These are phyloP conservation scores for Henicopernis longicauda DNA, from an alignment of 2,113 vertebrate genomes.

Conservation along the genomic window DNA sequence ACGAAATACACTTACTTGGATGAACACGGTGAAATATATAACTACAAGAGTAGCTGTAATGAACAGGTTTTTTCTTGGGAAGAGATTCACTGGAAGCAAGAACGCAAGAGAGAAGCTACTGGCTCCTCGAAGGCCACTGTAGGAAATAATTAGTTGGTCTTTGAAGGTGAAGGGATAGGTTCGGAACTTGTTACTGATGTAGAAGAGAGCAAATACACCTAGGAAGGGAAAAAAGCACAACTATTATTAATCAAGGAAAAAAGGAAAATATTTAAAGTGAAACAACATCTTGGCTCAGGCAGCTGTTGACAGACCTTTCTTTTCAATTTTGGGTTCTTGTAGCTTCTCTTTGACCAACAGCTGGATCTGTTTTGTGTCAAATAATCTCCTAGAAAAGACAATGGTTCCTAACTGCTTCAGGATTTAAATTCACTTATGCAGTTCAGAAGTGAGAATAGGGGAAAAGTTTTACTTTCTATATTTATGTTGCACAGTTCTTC, in stretches of 20 bases:
- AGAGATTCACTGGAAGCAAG: constrained; percentile 83
- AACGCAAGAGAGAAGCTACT: constrained; percentile 93
- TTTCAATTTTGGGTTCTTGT: neutral
- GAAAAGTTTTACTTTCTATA: neutral
- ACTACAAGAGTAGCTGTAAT: constrained; percentile 88
- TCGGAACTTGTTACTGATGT: constrained; percentile 92
- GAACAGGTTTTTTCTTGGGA: constrained; percentile 86
- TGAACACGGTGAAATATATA: constrained; percentile 93
- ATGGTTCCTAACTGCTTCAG: neutral
- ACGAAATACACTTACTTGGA: constrained; percentile 80
- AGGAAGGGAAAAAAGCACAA: neutral
- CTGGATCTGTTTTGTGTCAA: neutral
- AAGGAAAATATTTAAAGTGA: neutral
- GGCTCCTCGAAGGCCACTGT: constrained; percentile 92
- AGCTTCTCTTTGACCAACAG: neutral
- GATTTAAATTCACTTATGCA: neutral
- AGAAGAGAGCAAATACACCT: constrained; percentile 92
- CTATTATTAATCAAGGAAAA: neutral
- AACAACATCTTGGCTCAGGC: neutral
- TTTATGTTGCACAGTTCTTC: neutral
- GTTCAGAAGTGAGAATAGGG: neutral
- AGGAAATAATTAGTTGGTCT: constrained; percentile 92
- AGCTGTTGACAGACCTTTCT: neutral
- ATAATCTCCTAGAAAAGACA: neutral
- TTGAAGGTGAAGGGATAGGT: constrained; percentile 90